Evolutionary conservation across 2,113 vertebrate genomes (phyloP).

Genomic region (Clarias magur): DNA sequence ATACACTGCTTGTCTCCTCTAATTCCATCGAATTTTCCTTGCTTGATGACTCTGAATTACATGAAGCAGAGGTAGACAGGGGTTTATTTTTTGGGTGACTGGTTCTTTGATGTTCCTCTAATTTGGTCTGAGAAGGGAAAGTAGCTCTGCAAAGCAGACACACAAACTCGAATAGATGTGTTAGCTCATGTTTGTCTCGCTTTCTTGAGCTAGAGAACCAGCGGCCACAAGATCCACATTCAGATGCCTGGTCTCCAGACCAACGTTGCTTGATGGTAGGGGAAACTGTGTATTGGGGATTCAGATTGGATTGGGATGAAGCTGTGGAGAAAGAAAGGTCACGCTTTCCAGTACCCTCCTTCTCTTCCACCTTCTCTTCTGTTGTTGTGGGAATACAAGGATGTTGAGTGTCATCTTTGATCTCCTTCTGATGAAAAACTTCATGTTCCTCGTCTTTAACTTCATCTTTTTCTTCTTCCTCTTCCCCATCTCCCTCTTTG

Average conservation of each 20-base stretch:
- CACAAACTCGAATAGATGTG: conserved; percentile 78
- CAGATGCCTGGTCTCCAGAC: conserved; percentile 74
- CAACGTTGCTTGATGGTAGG: conserved; percentile 62
- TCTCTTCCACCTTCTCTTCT: conserved; percentile 53
- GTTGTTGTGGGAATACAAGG: conserved; percentile 27
- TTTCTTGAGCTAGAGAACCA: conserved; percentile 81
- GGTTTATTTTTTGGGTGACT: conserved; percentile 72
- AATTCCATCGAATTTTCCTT: conserved; percentile 48
- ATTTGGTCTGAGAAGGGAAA: conserved; percentile 73
- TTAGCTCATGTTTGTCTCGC: conserved; percentile 83
- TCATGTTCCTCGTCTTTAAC: conserved; percentile 54
- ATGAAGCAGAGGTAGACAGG: conserved; percentile 38
- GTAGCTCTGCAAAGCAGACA: conserved; percentile 74
- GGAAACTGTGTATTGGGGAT: conserved; percentile 62
- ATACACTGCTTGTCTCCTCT: conserved; percentile 58
- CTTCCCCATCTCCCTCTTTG: conserved; percentile 62
- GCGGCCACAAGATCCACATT: conserved; percentile 81
- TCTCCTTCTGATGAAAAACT: conserved; percentile 42
- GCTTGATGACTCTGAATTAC: conserved; percentile 44
- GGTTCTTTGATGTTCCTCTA: conserved; percentile 76
- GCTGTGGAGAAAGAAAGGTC: conserved; percentile 43
- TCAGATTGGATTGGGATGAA: conserved; percentile 57
- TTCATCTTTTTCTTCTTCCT: conserved; percentile 59
- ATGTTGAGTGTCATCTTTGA: conserved; percentile 26
- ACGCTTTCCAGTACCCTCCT: conserved; percentile 31